Evolutionary conservation across 1,140 invertebrate genomes (phyloP).

Genomic region (Brachionus rotundiformis): DNA sequence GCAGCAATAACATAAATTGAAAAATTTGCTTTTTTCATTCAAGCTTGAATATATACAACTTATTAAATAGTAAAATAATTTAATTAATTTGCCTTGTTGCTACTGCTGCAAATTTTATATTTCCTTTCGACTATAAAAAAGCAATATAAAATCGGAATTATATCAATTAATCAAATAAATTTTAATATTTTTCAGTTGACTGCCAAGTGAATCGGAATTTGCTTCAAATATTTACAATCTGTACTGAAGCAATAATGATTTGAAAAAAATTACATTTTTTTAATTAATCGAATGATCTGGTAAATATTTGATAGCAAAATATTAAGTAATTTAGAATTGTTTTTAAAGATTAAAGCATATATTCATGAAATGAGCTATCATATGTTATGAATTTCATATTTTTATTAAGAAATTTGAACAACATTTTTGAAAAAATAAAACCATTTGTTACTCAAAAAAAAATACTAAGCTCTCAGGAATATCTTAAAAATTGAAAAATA

Average conservation of each 20-base stretch:
- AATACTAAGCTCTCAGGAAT: too few relatives aligned
- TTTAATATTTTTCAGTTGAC: not conserved
- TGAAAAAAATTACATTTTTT: not conserved
- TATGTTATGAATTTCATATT: too few relatives aligned
- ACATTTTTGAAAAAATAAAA: too few relatives aligned
- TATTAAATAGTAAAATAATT: slow-evolving; percentile 35
- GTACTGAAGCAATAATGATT: not conserved
- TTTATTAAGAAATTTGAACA: too few relatives aligned
- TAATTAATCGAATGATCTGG: not conserved
- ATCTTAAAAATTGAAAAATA: too few relatives aligned
- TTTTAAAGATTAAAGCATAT: too few relatives aligned
- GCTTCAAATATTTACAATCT: not conserved
- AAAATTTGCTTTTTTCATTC: not conserved
- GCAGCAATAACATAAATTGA: slow-evolving; percentile 24
- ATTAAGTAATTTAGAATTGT: too few relatives aligned
- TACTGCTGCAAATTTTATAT: not conserved
- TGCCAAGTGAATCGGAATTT: not conserved
- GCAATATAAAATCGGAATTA: not conserved
- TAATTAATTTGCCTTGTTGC: slow-evolving; percentile 15
- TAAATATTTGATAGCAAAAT: too few relatives aligned
- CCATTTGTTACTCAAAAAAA: too few relatives aligned
- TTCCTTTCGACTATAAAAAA: not conserved
- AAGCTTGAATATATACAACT: not conserved
- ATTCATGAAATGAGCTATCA: too few relatives aligned
- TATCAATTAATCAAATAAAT: slow-evolving; percentile 10